These are phyloP conservation scores for Campaea margaritaria DNA, from an alignment of 2,888 invertebrate genomes.

Conservation along the genomic window DNA sequence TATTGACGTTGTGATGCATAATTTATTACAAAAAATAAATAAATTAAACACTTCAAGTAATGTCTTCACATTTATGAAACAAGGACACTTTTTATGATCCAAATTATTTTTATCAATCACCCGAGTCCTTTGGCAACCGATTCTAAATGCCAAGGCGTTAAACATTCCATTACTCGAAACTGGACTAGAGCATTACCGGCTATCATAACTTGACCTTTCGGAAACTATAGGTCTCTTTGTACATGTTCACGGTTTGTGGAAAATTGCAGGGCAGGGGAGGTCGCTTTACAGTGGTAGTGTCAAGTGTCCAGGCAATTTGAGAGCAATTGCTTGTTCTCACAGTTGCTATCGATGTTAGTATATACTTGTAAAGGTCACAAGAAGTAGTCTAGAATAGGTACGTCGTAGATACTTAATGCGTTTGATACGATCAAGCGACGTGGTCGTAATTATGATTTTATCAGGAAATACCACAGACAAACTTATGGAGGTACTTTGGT, in stretches of 20 bases:
- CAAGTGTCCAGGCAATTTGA: conserved; percentile 39
- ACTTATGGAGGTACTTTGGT: conserved; percentile 9
- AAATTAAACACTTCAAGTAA: conserved; percentile 4
- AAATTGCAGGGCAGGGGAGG: conserved; percentile 27
- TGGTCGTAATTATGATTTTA: conserved; percentile 29
- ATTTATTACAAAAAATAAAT: not conserved
- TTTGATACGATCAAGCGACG: conserved; percentile 36
- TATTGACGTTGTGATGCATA: not conserved
- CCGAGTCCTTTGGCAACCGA: conserved; percentile 49
- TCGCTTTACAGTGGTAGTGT: conserved; percentile 33
- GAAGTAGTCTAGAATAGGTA: conserved; percentile 45
- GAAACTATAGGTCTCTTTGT: conserved; percentile 29
- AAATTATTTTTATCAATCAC: conserved; percentile 59
- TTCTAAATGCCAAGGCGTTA: conserved; percentile 75
- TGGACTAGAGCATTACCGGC: conserved; percentile 54
- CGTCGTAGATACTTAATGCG: conserved; percentile 35
- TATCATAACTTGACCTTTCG: conserved; percentile 52
- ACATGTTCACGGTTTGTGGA: conserved; percentile 15
- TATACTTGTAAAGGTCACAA: conserved; percentile 52
- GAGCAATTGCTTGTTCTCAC: conserved; percentile 53
- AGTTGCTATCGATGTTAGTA: conserved; percentile 49
- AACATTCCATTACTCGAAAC: conserved; percentile 57
- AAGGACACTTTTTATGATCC: conserved; percentile 50
- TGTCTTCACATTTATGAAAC: conserved; percentile 44
- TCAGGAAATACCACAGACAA: conserved; percentile 19